Base-by-base conservation (phyloP, 2,113 vertebrate genomes). In the Cacatua alba region DNA sequence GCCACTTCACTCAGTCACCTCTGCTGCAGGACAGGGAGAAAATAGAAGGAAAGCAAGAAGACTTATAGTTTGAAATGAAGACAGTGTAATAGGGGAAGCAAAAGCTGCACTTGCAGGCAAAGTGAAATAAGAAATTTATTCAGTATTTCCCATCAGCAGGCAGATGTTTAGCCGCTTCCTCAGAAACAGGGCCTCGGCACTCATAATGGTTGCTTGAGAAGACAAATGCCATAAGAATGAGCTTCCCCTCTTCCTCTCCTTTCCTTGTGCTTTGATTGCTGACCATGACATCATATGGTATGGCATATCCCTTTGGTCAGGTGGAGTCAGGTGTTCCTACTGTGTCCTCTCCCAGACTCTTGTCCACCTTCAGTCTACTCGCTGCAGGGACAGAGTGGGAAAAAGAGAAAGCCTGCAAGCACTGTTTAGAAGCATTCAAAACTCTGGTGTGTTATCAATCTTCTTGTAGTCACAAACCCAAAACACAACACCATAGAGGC, bases 311-410 rank as follows among this genome's bases (percentile, higher is more conserved):
- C 19, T 26, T 86, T 57, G 21, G 24, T 62, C 25, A 37, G 16
- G 19, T 63, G 48, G 21, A 28, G 53, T 72, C 71, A 74, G 9
- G 16, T 74, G 60, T 68, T 39, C 43, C 25, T 1, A 1, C 41
- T 25, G 19, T 52, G n/a, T 59, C 46, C 46, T 9, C 17, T 76
- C 18, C 14, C 35, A 59, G n/a, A n/a, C 41, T 57, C n/a, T 64
- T 52, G 10, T n/a, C 37, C 14, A 13, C 9, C 31, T 60, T 24
- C 46, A 26, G 44, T 37, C 20, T 60, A 13, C 59, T 53, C 4
- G 1, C 72, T 75, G 39, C 8, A 9, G 8, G 8, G 7, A 4
- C 0, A 0, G 11, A 17, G 8, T 19, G 33, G 26, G 31, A n/a
- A 62, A 26, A 80, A 60, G 44, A 71, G 49, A 29, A 65, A 60